A percentile compares a stretch with the other conserved stretches of the same genome.
Evolutionary conservation across 2,797 vertebrate species (phyloP).

Genomic region (Lindbergichthys nudifrons): DNA sequence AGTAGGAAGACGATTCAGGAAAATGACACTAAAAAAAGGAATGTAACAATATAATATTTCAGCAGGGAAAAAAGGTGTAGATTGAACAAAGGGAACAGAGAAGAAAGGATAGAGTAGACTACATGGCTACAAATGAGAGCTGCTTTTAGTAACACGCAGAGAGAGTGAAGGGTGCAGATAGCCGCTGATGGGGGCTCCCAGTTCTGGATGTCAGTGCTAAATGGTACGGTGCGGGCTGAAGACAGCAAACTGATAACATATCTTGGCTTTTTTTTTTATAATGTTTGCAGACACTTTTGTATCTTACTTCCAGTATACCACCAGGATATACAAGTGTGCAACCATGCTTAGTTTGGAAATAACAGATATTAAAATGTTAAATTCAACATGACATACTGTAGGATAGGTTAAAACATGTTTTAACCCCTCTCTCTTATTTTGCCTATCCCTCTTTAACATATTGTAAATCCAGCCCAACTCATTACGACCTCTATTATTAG

Average conservation of each 20-base stretch:
- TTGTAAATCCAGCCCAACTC: constrained; percentile 5
- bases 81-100: neutral
- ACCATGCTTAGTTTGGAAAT: neutral
- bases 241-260: constrained; percentile 50
- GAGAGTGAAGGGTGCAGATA: constrained; percentile 44
- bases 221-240: constrained; percentile 7
- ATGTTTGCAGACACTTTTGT: constrained; percentile 5
- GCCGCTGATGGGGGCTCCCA: constrained; percentile 34
- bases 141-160: constrained; percentile 25
- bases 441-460: neutral
- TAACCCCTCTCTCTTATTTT: neutral
- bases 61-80: neutral
- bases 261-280: constrained; percentile 4
- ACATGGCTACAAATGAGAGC: neutral
- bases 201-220: constrained; percentile 28
- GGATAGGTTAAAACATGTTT: neutral
- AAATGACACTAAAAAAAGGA: constrained; percentile 31
- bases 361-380: neutral
- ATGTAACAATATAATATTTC: neutral
- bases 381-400: neutral
- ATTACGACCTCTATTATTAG: neutral
- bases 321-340: neutral
- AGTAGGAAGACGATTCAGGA: neutral
- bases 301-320: neutral
- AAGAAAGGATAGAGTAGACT: neutral